phyloP scores from a whole-genome alignment of 2,797 vertebrate genomes.

The Acrocephalus scirpaceus region DNA sequence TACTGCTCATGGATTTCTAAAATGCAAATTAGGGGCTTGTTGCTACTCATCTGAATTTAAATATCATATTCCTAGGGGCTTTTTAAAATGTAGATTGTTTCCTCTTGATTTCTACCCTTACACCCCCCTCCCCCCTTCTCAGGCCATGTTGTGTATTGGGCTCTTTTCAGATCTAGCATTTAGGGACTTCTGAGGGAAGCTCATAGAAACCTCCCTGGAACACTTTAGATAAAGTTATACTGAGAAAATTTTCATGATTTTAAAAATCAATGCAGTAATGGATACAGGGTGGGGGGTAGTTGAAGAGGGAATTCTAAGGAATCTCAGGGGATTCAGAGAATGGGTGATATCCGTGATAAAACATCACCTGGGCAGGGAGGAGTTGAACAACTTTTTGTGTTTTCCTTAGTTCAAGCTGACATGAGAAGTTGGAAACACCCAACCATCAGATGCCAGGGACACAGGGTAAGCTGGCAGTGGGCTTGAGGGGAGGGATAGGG shows the following conservation, averaged over 20 bases:
- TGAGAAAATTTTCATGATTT: not conserved
- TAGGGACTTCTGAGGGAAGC: not conserved
- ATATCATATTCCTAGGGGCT: not conserved
- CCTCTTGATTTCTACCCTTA: not conserved
- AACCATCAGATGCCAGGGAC: slow-evolving; percentile 68
- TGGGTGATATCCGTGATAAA: slow-evolving; percentile 6
- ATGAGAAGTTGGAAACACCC: slow-evolving; percentile 69
- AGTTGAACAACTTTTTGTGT: slow-evolving; percentile 70
- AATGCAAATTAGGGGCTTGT: not conserved
- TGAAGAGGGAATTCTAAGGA: not conserved
- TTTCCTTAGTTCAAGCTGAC: slow-evolving; percentile 71
- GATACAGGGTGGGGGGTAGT: not conserved
- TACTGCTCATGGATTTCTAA: not conserved
- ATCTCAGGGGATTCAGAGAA: not conserved
- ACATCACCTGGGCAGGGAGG: slow-evolving; percentile 36
- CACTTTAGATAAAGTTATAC: not conserved
- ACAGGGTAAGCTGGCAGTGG: slow-evolving; percentile 69
- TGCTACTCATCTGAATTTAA: not conserved
- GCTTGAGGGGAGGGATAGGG: slow-evolving; percentile 57
- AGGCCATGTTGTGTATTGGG: not conserved
- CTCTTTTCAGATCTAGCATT: not conserved
- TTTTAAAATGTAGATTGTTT: not conserved
- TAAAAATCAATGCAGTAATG: not conserved
- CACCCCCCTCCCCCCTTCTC: not conserved
- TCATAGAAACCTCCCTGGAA: not conserved